These are phyloP conservation scores for Stegophylla sp. DNA, from an alignment of 2,888 invertebrate genomes.

Conservation along the genomic window DNA sequence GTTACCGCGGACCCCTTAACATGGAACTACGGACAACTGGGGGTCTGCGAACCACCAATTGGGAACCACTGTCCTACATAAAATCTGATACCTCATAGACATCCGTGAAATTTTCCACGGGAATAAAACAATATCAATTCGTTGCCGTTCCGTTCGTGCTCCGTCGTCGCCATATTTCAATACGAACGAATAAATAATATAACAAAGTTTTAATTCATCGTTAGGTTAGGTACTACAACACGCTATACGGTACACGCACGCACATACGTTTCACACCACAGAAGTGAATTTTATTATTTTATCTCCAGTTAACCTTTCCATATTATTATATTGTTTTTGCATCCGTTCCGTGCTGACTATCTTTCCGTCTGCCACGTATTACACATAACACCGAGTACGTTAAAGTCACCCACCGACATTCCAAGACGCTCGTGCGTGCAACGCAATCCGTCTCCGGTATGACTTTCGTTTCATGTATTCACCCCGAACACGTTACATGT, in stretches of 20 bases:
- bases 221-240: no score
- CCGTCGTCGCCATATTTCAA: neutral
- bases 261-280: slow-evolving; percentile 5
- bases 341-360: slow-evolving; percentile 5
- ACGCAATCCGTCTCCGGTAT: neutral
- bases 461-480: slow-evolving; percentile 20
- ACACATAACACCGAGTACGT: neutral
- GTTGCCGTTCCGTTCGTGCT: neutral
- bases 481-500: neutral
- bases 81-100: no score
- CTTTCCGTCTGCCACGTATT: neutral
- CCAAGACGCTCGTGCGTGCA: neutral
- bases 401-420: slow-evolving; percentile 9
- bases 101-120: neutral
- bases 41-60: no score
- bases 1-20: no score
- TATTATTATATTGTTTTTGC: slow-evolving; percentile 30
- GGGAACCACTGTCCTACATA: no score
- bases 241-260: neutral
- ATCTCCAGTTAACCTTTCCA: slow-evolving; percentile 11
- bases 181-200: no score
- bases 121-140: neutral
- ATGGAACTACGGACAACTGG: no score
- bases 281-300: slow-evolving; percentile 17
- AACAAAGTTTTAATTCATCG: no score